These are phyloP conservation scores for Musca domestica DNA, from an alignment of 1,140 invertebrate genomes.

Conservation along the genomic window DNA sequence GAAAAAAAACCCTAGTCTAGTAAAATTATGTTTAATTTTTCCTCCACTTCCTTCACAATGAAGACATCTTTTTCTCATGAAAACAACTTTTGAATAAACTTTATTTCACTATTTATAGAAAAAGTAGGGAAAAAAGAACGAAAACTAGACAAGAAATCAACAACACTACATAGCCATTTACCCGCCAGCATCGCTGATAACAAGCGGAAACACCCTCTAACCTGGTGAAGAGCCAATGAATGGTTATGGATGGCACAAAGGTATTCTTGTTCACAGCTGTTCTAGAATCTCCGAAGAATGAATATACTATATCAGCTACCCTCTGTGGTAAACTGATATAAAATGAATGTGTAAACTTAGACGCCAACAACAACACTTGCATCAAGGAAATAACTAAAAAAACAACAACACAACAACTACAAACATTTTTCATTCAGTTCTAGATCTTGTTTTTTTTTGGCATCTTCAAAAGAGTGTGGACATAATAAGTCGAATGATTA, in stretches of 20 bases:
- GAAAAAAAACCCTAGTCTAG: too few relatives aligned
- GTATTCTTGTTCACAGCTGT: too few relatives aligned
- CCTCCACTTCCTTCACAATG: not conserved
- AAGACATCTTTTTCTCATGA: constrained; percentile 16
- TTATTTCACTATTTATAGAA: constrained; percentile 41
- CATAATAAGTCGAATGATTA: constrained; percentile 4
- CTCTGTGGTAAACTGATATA: constrained; percentile 11
- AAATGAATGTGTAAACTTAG: constrained; percentile 6
- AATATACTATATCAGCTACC: too few relatives aligned
- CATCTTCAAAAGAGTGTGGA: constrained; percentile 3
- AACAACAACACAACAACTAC: not conserved
- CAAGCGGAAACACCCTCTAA: too few relatives aligned
- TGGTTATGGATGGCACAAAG: too few relatives aligned
- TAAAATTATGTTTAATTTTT: not conserved
- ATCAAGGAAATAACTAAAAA: not conserved
- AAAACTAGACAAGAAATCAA: too few relatives aligned
- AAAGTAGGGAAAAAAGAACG: not conserved
- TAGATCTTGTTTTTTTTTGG: not conserved
- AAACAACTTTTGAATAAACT: constrained; percentile 49
- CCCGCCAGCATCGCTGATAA: too few relatives aligned
- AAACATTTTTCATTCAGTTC: constrained; percentile 13
- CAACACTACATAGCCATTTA: too few relatives aligned
- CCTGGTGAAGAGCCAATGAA: too few relatives aligned
- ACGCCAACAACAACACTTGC: not conserved
- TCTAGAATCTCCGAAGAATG: too few relatives aligned